These are phyloP conservation scores for Centropus bengalensis DNA, from an alignment of 2,113 vertebrate species.

Conservation along the genomic window DNA sequence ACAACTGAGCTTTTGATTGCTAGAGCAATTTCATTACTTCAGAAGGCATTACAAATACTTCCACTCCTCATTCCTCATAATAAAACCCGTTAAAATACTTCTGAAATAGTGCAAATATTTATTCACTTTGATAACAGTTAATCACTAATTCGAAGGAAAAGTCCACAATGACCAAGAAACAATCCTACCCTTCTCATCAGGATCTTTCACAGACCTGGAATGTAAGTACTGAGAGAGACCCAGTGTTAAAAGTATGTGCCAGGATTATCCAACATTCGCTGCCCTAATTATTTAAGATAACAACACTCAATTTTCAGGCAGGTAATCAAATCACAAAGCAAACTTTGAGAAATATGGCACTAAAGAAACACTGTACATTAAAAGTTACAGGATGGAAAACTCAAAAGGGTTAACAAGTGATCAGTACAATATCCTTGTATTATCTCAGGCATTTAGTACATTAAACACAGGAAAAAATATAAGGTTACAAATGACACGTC, in stretches of 20 bases:
- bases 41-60: conserved; percentile 1
- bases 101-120: background rate
- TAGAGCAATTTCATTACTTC: conserved; percentile 48
- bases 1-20: background rate
- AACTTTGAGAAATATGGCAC: background rate
- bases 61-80: background rate
- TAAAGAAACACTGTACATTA: background rate
- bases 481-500: background rate
- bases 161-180: background rate
- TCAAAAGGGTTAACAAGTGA: background rate
- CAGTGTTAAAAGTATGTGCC: background rate
- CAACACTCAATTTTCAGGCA: background rate
- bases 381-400: background rate
- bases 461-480: background rate
- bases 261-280: conserved; percentile 14
- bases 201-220: conserved; percentile 15
- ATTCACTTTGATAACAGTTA: background rate
- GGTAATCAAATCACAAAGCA: conserved; percentile 10
- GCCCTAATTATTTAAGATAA: conserved; percentile 33
- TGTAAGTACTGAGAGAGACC: conserved; percentile 13
- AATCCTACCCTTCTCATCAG: background rate
- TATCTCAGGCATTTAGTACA: background rate
- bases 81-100: background rate
- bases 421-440: background rate
- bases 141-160: background rate